Base-by-base conservation (phyloP, 2,888 invertebrate genomes). In the Achlya flavicornis region DNA sequence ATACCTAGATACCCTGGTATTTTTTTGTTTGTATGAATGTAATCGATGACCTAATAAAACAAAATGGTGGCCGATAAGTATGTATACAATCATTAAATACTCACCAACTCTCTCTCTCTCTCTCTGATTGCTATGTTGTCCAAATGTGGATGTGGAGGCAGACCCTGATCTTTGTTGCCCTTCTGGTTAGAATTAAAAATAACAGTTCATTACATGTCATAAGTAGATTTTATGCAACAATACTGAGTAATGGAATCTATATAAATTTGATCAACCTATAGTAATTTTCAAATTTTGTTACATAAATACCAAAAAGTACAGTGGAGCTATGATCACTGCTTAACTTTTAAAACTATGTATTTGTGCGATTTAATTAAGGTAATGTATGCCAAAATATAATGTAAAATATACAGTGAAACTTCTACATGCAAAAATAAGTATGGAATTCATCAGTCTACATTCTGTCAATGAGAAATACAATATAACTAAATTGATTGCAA, bases 91-190 rank as follows among this genome's bases (percentile, higher is more conserved):
- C 2, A 26, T 26, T 26, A 66, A 61, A 46, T 53, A 66, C 77
- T 72, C 66, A 81, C 82, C 78, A 64, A 79, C 68, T 70, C 80
- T n/a, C n/a, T n/a, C n/a, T n/a, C n/a, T n/a, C n/a, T n/a, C n/a
- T n/a, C n/a, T 74, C 59, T 78, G 78, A 66, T 67, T 79, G 33
- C 66, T 70, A 11, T 68, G 70, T 61, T 75, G 76, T 61, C 70
- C 68, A 11, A 70, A 66, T 38, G 70, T 73, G 32, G 78, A 63
- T 4, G 76, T 58, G 19, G 78, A 57, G 8, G 53, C 53, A 16
- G 53, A 19, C 7, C 10, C 58, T 74, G 77, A 57, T 72, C 66
- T 66, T 73, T 72, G 75, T 58, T 5, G 77, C 63, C 8, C n/a
- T n/a, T n/a, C 46, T 46, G 46, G n/a, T 43, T 12, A 10, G 6